Base-by-base conservation (phyloP, 2,113 vertebrate species). In the Sapayoa aenigma region DNA sequence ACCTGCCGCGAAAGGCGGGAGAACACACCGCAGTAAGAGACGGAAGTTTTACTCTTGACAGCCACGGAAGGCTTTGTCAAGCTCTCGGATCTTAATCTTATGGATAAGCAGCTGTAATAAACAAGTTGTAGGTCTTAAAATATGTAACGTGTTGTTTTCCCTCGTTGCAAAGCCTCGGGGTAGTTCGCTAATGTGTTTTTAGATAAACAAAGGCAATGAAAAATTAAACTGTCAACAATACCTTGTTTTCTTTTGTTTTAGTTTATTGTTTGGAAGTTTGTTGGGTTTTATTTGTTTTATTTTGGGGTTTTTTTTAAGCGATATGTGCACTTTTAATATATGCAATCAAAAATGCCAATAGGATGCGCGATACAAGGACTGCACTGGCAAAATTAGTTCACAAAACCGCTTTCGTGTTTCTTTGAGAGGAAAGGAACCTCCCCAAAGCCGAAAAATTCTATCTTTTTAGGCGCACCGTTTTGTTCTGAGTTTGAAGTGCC, bases 1-100 rank as follows among this genome's bases (percentile, higher is more conserved):
- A 1, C n/a, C 27, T 65, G 37, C 46, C 19, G 16, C 33, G 14
- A n/a, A 0, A 35, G 47, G 30, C 33, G 25, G 46, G 37, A 85
- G 10, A 74, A 7, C 42, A 6, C 0, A 0, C 35, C 6, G 1
- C 0, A 5, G 50, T 22, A 17, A 53, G 42, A 31, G 39, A 18
- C 50, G 30, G 44, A 56, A 13, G 25, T 25, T 73, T 80, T 49
- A 23, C 53, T 41, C 39, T 49, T 47, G 42, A 23, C 47, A 78
- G 49, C 53, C 52, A 14, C 24, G 3, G 35, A 80, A 90, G 22
- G 60, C 42, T 88, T 83, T 53, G 53, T 56, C 35, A 33, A 67
- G 49, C 16, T 53, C 44, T 33, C 7, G 9, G 53, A 44, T 53
- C 62, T 55, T 78, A 80, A 87, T 84, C 78, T 89, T 31, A 31